Evolutionary conservation across 1,140 invertebrate species (phyloP), one percentile per base, ranked within the genome.

Genomic region (Nymphalis io): DNA sequence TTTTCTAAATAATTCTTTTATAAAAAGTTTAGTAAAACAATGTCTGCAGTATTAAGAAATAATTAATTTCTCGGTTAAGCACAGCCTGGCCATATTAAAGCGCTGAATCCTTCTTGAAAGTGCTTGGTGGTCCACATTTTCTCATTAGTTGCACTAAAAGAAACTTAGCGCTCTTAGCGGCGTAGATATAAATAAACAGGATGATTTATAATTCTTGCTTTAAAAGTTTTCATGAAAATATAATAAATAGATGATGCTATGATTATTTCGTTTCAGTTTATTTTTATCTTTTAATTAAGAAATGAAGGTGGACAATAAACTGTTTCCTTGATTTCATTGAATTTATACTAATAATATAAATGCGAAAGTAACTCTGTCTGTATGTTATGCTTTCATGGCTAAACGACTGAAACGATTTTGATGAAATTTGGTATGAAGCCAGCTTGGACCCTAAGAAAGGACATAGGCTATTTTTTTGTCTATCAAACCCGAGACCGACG

Each of bases 61-160:
- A 63, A 48, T 70, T 58, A 53, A 57, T 61, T 58, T 42, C 48
- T 21, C 21, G 58, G 58, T 64, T 73, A 62, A 66, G 68, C 42
- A 64, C 33, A 61, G 38, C 12, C 55, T 60, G 27, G 62, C 16
- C 20, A 33, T 62, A 72, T 72, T 65, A 62, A 65, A 65, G 53
- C 60, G 70, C 39, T 55, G 59, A 66, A 65, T 69, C 60, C 64
- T 71, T 39, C 69, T 65, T 57, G 62, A 63, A 44, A 68, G 60
- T 61, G 57, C 48, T 69, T 73, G 59, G 60, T 57, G 72, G 68
- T 66, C 68, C 71, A 81, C 76, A 83, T 77, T 81, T 83, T 81
- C 76, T 81, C 81, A 83, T 83, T 83, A 81, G 75, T 72, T 68
- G 46, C 68, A 77, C 73, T 79, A 72, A 71, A 72, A 64, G 69